Evolutionary conservation across 2,888 invertebrate species (phyloP).

Genomic region (Eledona agricola): DNA sequence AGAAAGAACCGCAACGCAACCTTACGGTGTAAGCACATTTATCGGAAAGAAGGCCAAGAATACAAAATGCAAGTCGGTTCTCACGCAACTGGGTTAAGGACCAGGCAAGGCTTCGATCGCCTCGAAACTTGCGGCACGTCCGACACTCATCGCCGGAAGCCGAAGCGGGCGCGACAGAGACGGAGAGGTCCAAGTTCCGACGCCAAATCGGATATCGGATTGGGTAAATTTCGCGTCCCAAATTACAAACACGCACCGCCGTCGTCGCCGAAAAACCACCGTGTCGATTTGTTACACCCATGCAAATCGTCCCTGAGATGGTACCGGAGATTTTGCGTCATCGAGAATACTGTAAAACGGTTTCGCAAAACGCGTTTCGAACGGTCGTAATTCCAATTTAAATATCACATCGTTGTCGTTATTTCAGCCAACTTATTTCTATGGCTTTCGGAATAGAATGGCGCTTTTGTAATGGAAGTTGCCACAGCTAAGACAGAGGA

Average conservation of each 20-base stretch:
- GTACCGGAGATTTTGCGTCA: slow-evolving; percentile 9
- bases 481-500: slow-evolving; percentile 1
- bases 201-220: slow-evolving; percentile 43
- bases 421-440: slow-evolving; percentile 21
- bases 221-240: slow-evolving; percentile 53
- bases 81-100: slow-evolving; percentile 63
- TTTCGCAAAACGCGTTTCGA: slow-evolving; percentile 27
- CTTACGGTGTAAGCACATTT: slow-evolving; percentile 46
- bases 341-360: slow-evolving; percentile 22
- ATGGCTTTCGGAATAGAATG: slow-evolving; percentile 11
- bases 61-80: slow-evolving; percentile 60
- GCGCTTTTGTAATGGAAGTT: slow-evolving; percentile 7
- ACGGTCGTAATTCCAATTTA: slow-evolving; percentile 23
- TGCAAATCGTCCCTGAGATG: slow-evolving; percentile 20
- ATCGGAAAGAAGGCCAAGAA: slow-evolving; percentile 59
- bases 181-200: slow-evolving; percentile 42
- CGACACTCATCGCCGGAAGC: slow-evolving; percentile 43
- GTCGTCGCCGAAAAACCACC: too few species aligned
- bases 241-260: slow-evolving; percentile 41
- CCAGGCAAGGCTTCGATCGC: slow-evolving; percentile 58
- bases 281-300: slow-evolving; percentile 22
- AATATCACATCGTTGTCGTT: slow-evolving; percentile 26
- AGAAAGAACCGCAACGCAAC: slow-evolving; percentile 42
- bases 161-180: slow-evolving; percentile 47
- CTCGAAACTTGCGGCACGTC: slow-evolving; percentile 54